These are phyloP conservation scores for Monomorium pharaonis DNA, from an alignment of 1,140 invertebrate genomes.

Conservation along the genomic window DNA sequence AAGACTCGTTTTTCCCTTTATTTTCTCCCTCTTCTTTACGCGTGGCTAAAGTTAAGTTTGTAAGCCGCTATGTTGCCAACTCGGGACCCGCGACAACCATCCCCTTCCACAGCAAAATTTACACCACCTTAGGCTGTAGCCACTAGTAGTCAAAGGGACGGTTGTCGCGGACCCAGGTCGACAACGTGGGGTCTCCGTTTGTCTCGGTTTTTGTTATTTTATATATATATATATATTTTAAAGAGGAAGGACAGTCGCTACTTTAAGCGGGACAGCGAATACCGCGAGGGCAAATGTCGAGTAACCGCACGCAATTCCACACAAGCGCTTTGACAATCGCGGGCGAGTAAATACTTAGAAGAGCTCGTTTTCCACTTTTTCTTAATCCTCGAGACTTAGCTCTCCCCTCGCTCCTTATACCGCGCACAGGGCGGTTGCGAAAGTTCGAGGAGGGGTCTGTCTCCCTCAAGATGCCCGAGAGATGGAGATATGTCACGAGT, in stretches of 20 bases:
- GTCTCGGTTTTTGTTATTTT: not conserved
- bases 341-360: conserved; percentile 12
- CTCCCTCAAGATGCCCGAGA: not conserved
- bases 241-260: not conserved
- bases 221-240: not conserved
- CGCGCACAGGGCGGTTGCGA: not conserved
- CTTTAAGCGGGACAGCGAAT: not conserved
- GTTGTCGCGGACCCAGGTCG: too few relatives aligned
- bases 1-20: not conserved
- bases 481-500: conserved; percentile 19
- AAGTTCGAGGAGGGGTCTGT: not conserved
- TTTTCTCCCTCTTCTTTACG: not conserved
- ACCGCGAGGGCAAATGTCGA: not conserved
- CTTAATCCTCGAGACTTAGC: not conserved
- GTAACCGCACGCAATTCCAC: not conserved
- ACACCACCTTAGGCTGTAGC: too few relatives aligned
- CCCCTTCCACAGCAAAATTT: too few relatives aligned
- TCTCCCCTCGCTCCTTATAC: not conserved
- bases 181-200: too few relatives aligned
- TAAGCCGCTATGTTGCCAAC: too few relatives aligned
- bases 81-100: too few relatives aligned
- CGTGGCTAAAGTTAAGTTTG: not conserved
- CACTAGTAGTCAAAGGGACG: too few relatives aligned
- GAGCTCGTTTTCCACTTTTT: conserved; percentile 27
- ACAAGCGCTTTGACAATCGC: conserved; percentile 32